Base-by-base conservation (phyloP, 2,888 invertebrate genomes). In the Tenthredo mesomela region DNA sequence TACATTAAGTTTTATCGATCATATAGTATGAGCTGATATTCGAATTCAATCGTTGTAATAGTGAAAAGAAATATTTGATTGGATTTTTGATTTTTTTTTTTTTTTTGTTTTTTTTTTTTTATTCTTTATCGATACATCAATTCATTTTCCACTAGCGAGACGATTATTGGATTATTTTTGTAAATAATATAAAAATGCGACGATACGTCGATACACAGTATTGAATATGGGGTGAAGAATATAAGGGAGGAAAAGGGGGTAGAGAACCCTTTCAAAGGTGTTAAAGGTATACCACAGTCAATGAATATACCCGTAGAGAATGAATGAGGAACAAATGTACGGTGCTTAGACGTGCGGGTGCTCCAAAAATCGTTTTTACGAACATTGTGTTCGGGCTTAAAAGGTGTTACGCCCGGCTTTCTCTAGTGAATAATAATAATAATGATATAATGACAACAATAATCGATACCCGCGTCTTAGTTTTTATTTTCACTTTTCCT, bases 1-100 rank as follows among this genome's bases (percentile, higher is more conserved):
- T 47, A 47, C 67, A n/a, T n/a, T n/a, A 67, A 67, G 40, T 65
- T 65, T 82, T 47, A 82, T 82, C 67, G 80, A 80, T 58, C 10
- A 29, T 10, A 9, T 21, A 0, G 33, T 33, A 33, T 33, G 4
- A 33, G 33, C 43, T 43, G 43, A 43, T 43, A 33, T 33, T 33
- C 33, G 33, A 33, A 33, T n/a, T n/a, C n/a, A n/a, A n/a, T n/a
- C n/a, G n/a, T n/a, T n/a, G n/a, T n/a, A n/a, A n/a, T n/a, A 33
- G 43, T 43, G 40, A 43, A 12, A 12, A 43, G 2, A 43, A 43
- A 43, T 43, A 40, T 40, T 40, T 9, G 40, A 40, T 40, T 9
- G 1, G 1, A 40, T 40, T 40, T 40, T 40, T 40, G 29, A 29
- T 1, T 29, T 29, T 29, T 29, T 29, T 29, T 29, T 29, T 29